These are phyloP conservation scores for Gymnarchus niloticus DNA, from an alignment of 2,113 vertebrate species.

Conservation along the genomic window DNA sequence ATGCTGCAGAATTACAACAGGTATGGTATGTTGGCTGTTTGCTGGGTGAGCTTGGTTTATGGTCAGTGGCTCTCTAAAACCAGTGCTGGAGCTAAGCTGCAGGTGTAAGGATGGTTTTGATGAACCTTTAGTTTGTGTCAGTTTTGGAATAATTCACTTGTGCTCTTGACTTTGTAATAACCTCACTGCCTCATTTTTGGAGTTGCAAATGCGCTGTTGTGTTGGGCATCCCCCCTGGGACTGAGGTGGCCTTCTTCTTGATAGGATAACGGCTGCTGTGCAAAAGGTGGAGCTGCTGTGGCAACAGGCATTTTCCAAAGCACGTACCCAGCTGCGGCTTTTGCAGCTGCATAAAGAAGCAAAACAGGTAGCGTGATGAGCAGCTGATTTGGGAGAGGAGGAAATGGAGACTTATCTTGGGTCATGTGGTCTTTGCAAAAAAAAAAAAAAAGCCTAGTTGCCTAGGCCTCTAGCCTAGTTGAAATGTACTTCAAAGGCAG, in stretches of 20 bases:
- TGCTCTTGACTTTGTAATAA: neutral
- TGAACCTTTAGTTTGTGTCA: neutral
- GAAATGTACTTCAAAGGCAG: neutral
- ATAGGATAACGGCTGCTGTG: slow-evolving; percentile 58
- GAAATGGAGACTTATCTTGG: neutral
- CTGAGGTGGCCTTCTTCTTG: neutral
- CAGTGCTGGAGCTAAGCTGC: neutral
- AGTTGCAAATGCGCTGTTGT: neutral
- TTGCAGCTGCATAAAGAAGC: slow-evolving; percentile 49
- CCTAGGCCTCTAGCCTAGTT: neutral
- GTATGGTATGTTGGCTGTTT: slow-evolving; percentile 31
- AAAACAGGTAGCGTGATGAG: slow-evolving; percentile 45
- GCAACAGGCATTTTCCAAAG: slow-evolving; percentile 54
- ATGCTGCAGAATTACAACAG: slow-evolving; percentile 63
- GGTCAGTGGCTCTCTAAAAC: neutral
- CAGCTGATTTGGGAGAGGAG: neutral
- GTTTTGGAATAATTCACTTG: neutral
- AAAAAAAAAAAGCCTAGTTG: no score
- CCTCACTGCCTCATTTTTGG: neutral
- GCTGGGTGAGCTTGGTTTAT: neutral
- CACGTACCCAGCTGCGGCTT: slow-evolving; percentile 49
- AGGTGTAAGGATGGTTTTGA: neutral
- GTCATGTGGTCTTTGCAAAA: neutral
- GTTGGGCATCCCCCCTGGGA: neutral
- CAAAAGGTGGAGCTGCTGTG: slow-evolving; percentile 63